Evolutionary conservation across 2,888 invertebrate genomes (phyloP), one percentile per base, ranked within the genome.

Genomic region (Troides aeacus): DNA sequence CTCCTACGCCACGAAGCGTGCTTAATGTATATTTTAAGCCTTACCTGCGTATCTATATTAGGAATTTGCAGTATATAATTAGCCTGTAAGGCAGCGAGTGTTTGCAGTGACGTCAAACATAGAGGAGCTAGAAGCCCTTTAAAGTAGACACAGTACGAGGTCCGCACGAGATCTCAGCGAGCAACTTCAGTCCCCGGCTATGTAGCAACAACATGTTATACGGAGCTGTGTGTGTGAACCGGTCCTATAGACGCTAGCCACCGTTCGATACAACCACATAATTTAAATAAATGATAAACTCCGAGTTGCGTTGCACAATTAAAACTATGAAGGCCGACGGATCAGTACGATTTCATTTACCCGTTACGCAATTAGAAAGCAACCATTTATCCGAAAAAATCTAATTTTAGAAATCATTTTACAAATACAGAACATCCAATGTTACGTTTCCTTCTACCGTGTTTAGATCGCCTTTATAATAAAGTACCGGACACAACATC

Each of bases 281-380:
- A 87, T 88, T 88, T 87, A 84, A 87, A 87, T 87, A 87, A 85
- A 84, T 86, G 84, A 85, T 84, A 83, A 85, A 87, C 82, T 79
- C 81, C 84, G 73, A 79, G 80, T 82, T 83, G 82, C 75, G 85
- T 86, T 86, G 85, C 83, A 86, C 87, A 87, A 89, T 86, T 87
- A 85, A 87, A 86, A 88, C 86, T 86, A 84, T 87, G 86, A 83
- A 84, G 79, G 77, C 78, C 76, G 81, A 76, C 74, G 78, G 78
- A 78, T 81, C 78, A 78, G 79, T 81, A 81, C 76, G 78, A 83
- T 82, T 84, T 83, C 80, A 78, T 81, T 83, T 79, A 78, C 84
- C 87, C 82, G 85, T 85, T 84, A 83, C 83, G 72, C 84, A 81
- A 86, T 83, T 83, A 85, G 81, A 85, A 84, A 85, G 82, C 77